Base-by-base conservation (phyloP, 2,888 invertebrate genomes). In the Cataglyphis cursor region DNA sequence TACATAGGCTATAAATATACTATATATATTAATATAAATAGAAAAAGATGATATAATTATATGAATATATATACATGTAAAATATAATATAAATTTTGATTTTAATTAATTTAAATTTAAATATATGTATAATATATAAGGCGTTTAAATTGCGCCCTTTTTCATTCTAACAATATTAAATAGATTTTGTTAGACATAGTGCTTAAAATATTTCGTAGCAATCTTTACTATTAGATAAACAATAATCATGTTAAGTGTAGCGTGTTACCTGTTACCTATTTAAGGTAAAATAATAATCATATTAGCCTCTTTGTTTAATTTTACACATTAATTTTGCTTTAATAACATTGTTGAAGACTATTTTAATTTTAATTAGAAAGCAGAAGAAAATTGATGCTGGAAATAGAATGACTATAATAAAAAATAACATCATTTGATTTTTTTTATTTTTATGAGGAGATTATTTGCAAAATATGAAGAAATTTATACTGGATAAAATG, bases 401-500 rank as follows among this genome's bases (percentile, higher is more conserved):
- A 21, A 51, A n/a, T 9, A 35, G 31, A 31, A 64, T 4, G 21
- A 21, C 3, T 15, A 15, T 74, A 44, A 24, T 64, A 31, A 74
- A 74, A 31, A 4, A 15, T 5, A 1, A 10, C 44, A 44, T 5
- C 21, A 41, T n/a, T 0, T 24, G 65, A 68, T 68, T 76, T 76
- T 75, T 76, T 76, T 51, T 35, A n/a, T 70, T 35, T 2, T 70
- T 35, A 38, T n/a, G 5, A n/a, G 1, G 15, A 35, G 10, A 76
- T 54, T n/a, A 8, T 78, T 31, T 73, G 74, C 10, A 41, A 78
- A 51, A 70, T 44, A 15, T 31, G 15, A 72, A 44, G 21, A 59
- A 80, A 73, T 51, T 28, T 12, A 18, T 51, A 48, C 4, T 74
- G 24, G n/a, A 5, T 24, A 73, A 80, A 78, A 57, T 54, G 74